Evolutionary conservation across 2,888 invertebrate species (phyloP).

Genomic region (Zhuqinia jingwanae): DNA sequence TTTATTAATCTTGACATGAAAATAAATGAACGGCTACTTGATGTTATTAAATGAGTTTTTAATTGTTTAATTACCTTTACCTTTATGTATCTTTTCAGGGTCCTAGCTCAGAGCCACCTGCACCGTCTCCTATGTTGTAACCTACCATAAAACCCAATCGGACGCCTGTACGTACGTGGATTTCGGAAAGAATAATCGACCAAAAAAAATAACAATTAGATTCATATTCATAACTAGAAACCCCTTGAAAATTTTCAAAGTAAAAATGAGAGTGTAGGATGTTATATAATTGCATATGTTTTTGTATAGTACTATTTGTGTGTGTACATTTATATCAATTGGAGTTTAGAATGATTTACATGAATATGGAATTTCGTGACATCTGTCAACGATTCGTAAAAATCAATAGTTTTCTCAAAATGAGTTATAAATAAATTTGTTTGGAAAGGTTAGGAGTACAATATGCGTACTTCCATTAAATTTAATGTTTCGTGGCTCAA

Average conservation of each 20-base stretch:
- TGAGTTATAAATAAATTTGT: no score
- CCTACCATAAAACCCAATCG: neutral
- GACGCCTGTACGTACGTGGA: constrained; percentile 14
- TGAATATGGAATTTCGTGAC: no score
- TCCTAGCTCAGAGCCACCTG: constrained; percentile 82
- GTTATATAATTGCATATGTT: neutral
- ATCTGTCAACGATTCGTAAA: no score
- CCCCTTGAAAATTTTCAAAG: neutral
- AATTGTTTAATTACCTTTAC: no score
- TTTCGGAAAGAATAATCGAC: constrained; percentile 35
- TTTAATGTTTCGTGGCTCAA: neutral
- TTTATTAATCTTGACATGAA: neutral
- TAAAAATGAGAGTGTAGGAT: constrained; percentile 4
- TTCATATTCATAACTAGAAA: neutral
- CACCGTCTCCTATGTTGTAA: constrained; percentile 81
- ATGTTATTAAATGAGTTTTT: no score
- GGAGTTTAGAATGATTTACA: neutral
- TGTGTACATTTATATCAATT: neutral
- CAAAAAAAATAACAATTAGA: constrained; percentile 24
- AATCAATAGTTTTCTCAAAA: no score
- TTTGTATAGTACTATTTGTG: neutral
- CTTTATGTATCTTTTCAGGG: constrained; percentile 81
- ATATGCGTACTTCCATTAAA: neutral
- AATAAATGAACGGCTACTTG: neutral
- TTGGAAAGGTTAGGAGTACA: neutral